A percentile compares a stretch with the other conserved stretches of the same genome.
These are phyloP conservation scores for Xiphophorus maculatus DNA, from an alignment of 2,113 vertebrate genomes.

Conservation along the genomic window DNA sequence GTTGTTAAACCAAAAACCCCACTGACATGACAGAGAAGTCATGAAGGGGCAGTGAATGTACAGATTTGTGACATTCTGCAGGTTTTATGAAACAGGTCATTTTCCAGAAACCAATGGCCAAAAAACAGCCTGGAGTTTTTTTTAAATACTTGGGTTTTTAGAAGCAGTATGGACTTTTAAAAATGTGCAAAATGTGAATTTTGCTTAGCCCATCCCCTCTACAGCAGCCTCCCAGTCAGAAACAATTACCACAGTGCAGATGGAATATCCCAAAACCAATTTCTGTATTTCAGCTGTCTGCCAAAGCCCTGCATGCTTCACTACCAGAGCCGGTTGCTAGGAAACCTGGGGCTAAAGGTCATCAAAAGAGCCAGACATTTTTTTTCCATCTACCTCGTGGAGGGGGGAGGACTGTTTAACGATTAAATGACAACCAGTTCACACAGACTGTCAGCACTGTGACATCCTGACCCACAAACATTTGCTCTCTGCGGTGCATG, in stretches of 20 bases:
- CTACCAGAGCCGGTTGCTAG: constrained; percentile 74
- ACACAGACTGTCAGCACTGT: background rate
- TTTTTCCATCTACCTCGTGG: constrained; percentile 30
- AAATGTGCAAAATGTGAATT: too few species aligned
- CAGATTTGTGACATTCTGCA: too few species aligned
- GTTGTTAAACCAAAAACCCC: too few species aligned
- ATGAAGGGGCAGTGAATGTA: too few species aligned
- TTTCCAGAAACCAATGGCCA: too few species aligned
- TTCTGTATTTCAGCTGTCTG: constrained; percentile 20
- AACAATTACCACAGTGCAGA: background rate
- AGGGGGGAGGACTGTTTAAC: constrained; percentile 23
- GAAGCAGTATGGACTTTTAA: too few species aligned
- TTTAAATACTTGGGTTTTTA: too few species aligned
- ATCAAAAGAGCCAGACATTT: constrained; percentile 70
- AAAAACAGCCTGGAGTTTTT: too few species aligned
- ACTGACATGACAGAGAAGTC: too few species aligned
- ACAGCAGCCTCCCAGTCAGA: background rate
- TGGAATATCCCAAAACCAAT: background rate
- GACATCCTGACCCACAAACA: background rate
- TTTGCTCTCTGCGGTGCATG: fast-evolving
- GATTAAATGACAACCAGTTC: constrained; percentile 25
- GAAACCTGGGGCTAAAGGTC: constrained; percentile 77
- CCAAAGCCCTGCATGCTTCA: constrained; percentile 23
- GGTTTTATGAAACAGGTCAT: too few species aligned
- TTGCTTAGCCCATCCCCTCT: too few species aligned